phyloP scores from a whole-genome alignment of 2,888 invertebrate species.

The Arrhopalites spinosus region DNA sequence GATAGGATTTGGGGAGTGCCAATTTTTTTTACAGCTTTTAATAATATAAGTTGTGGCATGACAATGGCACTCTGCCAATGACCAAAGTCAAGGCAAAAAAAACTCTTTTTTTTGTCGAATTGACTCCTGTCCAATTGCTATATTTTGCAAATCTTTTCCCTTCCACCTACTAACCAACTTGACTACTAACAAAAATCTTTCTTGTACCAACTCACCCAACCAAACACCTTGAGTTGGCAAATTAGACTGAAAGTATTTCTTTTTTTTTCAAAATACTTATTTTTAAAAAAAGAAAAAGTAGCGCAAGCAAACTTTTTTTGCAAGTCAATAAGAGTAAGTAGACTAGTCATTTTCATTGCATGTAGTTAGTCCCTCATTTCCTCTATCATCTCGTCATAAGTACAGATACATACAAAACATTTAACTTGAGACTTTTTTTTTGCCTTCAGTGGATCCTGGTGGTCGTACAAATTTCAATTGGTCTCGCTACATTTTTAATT shows the following conservation, averaged over 20 bases:
- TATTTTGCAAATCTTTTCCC: too few relatives aligned
- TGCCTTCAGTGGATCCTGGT: neutral
- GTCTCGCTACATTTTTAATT: neutral
- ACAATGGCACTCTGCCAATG: neutral
- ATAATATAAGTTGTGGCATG: neutral
- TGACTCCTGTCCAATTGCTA: too few relatives aligned
- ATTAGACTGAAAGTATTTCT: neutral
- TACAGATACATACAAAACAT: neutral
- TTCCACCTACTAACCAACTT: too few relatives aligned
- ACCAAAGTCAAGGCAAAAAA: neutral
- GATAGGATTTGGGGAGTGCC: neutral
- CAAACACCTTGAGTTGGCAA: neutral
- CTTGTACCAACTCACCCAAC: neutral
- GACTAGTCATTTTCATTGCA: neutral
- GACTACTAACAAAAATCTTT: neutral
- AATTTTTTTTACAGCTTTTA: too few relatives aligned
- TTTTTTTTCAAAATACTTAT: slow-evolving; percentile 11
- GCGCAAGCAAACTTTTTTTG: neutral
- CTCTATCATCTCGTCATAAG: neutral
- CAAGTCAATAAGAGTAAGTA: neutral
- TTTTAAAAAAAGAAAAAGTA: slow-evolving; percentile 10
- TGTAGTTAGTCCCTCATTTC: neutral
- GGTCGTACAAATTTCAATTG: neutral
- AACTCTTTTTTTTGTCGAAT: too few relatives aligned
- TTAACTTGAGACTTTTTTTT: neutral